Percentiles rank a stretch among this genome's conserved stretches.
Evolutionary conservation across 2,113 vertebrate genomes (phyloP).

Genomic region (Carassius gibelio): DNA sequence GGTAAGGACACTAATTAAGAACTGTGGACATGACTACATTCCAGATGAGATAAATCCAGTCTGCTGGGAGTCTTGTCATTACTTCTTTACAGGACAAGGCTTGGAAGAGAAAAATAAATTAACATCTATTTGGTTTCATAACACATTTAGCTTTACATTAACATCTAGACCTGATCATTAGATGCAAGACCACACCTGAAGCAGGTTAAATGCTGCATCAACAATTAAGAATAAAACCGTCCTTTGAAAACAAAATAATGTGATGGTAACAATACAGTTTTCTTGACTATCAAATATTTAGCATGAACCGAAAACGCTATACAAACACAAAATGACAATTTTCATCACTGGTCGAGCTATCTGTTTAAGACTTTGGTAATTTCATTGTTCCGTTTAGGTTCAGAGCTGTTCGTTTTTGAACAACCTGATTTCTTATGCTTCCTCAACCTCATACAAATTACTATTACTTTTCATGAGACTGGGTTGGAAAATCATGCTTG

Average conservation of each 20-base stretch:
- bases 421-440: neutral
- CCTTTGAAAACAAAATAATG: neutral
- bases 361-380: neutral
- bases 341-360: neutral
- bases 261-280: neutral
- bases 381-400: neutral
- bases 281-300: neutral
- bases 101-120: slow-evolving; percentile 1
- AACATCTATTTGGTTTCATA: neutral
- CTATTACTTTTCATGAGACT: neutral
- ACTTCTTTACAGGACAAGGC: neutral
- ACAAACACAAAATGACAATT: neutral
- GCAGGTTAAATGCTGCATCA: neutral
- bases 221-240: neutral
- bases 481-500: neutral
- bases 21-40: slow-evolving; percentile 25
- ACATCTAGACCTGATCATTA: slow-evolving; percentile 3
- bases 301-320: neutral
- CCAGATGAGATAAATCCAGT: slow-evolving; percentile 22
- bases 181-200: neutral
- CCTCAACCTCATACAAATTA: neutral
- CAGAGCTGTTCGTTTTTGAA: neutral
- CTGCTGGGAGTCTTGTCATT: slow-evolving; percentile 1
- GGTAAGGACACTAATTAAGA: slow-evolving; percentile 34
- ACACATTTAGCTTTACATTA: neutral